These are phyloP conservation scores for Hypanus sabinus DNA, from an alignment of 2,113 vertebrate genomes.

Conservation along the genomic window DNA sequence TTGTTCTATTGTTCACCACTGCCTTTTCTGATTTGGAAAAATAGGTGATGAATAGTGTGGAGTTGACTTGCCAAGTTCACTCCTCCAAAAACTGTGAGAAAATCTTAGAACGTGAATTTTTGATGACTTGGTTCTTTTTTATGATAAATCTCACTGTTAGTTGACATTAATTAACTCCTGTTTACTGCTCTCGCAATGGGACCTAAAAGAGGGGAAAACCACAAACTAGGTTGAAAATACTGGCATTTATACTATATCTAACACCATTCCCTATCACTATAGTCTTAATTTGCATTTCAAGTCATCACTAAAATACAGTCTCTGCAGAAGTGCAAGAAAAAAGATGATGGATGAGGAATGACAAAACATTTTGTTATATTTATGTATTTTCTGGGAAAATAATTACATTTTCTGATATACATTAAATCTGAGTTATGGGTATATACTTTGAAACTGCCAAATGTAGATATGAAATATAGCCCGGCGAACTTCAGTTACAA, in stretches of 20 bases:
- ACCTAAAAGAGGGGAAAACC: constrained; percentile 1
- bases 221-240: not conserved
- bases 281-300: not conserved
- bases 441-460: not conserved
- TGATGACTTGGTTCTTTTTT: not conserved
- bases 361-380: not conserved
- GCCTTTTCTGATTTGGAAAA: not conserved
- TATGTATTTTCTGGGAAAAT: not conserved
- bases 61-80: not conserved
- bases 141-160: not conserved
- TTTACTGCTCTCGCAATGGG: not conserved
- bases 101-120: not conserved
- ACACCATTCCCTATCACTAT: not conserved
- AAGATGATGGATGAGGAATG: not conserved
- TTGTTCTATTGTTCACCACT: too few relatives aligned
- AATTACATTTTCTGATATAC: not conserved
- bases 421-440: not conserved
- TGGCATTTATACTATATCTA: not conserved
- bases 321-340: not conserved
- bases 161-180: not conserved
- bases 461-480: not conserved
- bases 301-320: not conserved
- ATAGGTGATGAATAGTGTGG: not conserved
- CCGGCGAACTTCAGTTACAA: not conserved
- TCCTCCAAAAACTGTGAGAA: not conserved